Evolutionary conservation across 2,888 invertebrate genomes (phyloP), one percentile per base, ranked within the genome.

Genomic region (Beris chalybata): DNA sequence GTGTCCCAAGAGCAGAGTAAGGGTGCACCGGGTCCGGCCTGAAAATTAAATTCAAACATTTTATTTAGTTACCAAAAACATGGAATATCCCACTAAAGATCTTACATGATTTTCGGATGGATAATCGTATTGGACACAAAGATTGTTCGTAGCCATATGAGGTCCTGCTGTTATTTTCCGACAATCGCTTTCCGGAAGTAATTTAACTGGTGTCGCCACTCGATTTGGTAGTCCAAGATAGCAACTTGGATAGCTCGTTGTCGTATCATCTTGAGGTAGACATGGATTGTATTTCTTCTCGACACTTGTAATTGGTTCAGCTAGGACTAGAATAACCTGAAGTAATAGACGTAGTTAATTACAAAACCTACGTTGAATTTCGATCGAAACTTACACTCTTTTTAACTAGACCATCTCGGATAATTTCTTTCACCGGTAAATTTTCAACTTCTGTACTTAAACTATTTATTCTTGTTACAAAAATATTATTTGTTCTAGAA

Each of bases 281-380:
- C 67, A 67, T 9, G 67, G 67, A 54, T 58, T 64, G 11, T 47
- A 29, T 38, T 67, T 64, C 38, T 44, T 38, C 12, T 67, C 59
- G 11, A 44, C 31, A 43, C 12, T 32, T 31, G 30, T 9, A 2
- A 67, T 30, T 44, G 64, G 64, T 12, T 67, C 54, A n/a, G 13
- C 58, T 15, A 67, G 15, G 58, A 67, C 67, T 64, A 67, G 59
- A 58, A 67, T 67, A 5, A 64, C 64, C 67, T 67, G 64, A 15
- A 64, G 4, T 12, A 29, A 53, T 22, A 11, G n/a, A 30, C 2
- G 2, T 13, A 50, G 11, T 50, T 50, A 30, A 29, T 53, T 29
- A 53, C 29, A 13, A 53, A 53, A 53, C 12, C 7, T 6, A 48
- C 15, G 44, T 44, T 44, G n/a, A 48, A 13, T 48, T 48, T 50